A percentile compares a stretch with the other conserved stretches of the same genome.
Evolutionary conservation across 2,797 vertebrate genomes (phyloP).

Genomic region (Oryzias sinensis): DNA sequence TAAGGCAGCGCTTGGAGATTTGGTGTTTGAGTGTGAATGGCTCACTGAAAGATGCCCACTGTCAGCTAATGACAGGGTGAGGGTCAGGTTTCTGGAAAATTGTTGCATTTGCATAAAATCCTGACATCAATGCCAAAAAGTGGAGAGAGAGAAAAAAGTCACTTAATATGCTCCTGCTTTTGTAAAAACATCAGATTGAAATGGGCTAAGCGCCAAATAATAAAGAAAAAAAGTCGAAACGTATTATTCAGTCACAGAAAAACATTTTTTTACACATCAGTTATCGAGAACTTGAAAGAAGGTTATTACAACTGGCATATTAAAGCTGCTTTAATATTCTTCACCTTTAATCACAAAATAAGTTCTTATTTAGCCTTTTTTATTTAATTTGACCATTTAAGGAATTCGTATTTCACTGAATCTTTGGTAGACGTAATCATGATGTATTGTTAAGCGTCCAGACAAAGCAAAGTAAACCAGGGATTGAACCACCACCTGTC

Average conservation of each 20-base stretch:
- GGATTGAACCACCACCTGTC: too few relatives aligned
- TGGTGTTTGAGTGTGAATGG: constrained; percentile 30
- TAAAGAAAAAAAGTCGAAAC: not conserved
- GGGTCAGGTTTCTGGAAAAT: constrained; percentile 24
- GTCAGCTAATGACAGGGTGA: constrained; percentile 36
- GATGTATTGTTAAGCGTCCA: too few relatives aligned
- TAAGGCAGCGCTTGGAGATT: constrained; percentile 52
- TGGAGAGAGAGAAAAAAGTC: constrained; percentile 1
- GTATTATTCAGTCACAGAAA: too few relatives aligned
- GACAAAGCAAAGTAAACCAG: too few relatives aligned
- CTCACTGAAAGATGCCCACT: constrained; percentile 32
- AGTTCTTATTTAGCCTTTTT: too few relatives aligned
- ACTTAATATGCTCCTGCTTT: constrained; percentile 8
- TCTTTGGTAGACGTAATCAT: too few relatives aligned
- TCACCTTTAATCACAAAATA: too few relatives aligned
- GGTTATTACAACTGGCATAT: not conserved
- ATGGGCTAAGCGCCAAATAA: constrained; percentile 1
- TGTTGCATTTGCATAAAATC: constrained; percentile 48
- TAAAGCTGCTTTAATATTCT: too few relatives aligned
- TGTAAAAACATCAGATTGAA: constrained; percentile 13
- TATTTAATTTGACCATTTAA: too few relatives aligned
- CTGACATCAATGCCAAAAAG: constrained; percentile 2
- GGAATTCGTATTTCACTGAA: too few relatives aligned
- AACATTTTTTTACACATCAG: too few relatives aligned
- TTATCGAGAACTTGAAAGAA: constrained; percentile 3